A percentile compares a stretch with the other conserved stretches of the same genome.
phyloP scores from a whole-genome alignment of 1,140 invertebrate genomes.

The Nephila pilipes region DNA sequence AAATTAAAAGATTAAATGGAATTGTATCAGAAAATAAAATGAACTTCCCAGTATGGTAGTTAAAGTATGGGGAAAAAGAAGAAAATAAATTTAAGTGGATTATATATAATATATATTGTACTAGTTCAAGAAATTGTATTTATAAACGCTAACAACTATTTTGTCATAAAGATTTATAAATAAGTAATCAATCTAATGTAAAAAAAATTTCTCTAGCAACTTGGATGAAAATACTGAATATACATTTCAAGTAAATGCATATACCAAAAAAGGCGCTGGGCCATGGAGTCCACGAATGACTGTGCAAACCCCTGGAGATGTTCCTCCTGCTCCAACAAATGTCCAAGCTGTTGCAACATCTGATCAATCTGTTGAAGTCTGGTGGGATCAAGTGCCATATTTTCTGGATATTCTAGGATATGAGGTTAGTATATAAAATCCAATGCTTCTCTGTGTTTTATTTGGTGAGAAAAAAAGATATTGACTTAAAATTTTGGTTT shows the following conservation, averaged over 20 bases:
- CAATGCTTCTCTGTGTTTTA: too few relatives aligned
- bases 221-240: constrained; percentile 98
- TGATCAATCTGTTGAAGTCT: constrained; percentile 94
- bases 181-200: background rate
- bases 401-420: constrained; percentile 90
- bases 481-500: too few relatives aligned
- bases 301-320: constrained; percentile 93
- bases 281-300: constrained; percentile 93
- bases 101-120: too few relatives aligned
- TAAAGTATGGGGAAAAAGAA: too few relatives aligned
- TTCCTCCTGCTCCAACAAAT: constrained; percentile 91
- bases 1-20: too few relatives aligned
- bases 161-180: background rate
- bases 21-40: too few relatives aligned
- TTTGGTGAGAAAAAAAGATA: too few relatives aligned
- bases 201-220: constrained; percentile 83
- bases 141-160: too few relatives aligned
- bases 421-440: constrained; percentile 78
- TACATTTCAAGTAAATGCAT: constrained; percentile 90
- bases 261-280: constrained; percentile 93
- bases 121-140: too few relatives aligned
- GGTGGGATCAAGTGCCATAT: constrained; percentile 95
- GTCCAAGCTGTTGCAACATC: constrained; percentile 95
- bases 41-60: too few relatives aligned
- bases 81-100: too few relatives aligned